Percentiles rank a stretch among this genome's conserved stretches.
Conservation (phyloP, 2,888 invertebrate genomes). For the Agapostemon virescens region DNA sequence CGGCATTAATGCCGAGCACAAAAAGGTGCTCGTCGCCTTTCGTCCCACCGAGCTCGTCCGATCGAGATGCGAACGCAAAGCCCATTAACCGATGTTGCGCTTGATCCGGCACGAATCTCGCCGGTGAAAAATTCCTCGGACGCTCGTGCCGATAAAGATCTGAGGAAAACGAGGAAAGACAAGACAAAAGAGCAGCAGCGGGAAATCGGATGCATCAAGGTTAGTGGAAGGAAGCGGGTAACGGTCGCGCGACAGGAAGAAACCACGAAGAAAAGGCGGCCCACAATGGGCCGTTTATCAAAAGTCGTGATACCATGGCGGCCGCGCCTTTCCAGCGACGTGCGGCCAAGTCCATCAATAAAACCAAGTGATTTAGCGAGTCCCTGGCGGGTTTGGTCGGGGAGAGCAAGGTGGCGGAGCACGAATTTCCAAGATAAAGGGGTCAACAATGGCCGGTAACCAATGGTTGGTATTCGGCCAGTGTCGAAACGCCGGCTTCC, state of each 20-base stretch:
- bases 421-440: slow-evolving; percentile 80
- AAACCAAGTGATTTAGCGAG: slow-evolving; percentile 78
- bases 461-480: slow-evolving; percentile 80
- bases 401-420: slow-evolving; percentile 60
- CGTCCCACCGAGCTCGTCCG: background rate
- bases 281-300: slow-evolving; percentile 71
- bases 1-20: slow-evolving; percentile 72
- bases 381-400: slow-evolving; percentile 55
- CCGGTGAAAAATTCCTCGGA: background rate
- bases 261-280: slow-evolving; percentile 64
- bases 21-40: slow-evolving; percentile 43
- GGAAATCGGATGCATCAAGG: slow-evolving; percentile 24
- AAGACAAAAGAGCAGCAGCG: background rate
- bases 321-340: slow-evolving; percentile 62
- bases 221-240: slow-evolving; percentile 9
- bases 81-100: slow-evolving; percentile 29
- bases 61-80: slow-evolving; percentile 22
- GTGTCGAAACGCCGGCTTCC: slow-evolving; percentile 78
- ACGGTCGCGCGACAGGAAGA: slow-evolving; percentile 54
- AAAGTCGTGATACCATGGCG: slow-evolving; percentile 64
- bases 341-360: slow-evolving; percentile 76
- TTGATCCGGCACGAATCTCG: slow-evolving; percentile 10
- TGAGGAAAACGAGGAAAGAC: background rate
- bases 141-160: slow-evolving; percentile 24
- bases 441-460: slow-evolving; percentile 77